Evolutionary conservation across 1,140 invertebrate species (phyloP).

Genomic region (Magallana ariakensis): DNA sequence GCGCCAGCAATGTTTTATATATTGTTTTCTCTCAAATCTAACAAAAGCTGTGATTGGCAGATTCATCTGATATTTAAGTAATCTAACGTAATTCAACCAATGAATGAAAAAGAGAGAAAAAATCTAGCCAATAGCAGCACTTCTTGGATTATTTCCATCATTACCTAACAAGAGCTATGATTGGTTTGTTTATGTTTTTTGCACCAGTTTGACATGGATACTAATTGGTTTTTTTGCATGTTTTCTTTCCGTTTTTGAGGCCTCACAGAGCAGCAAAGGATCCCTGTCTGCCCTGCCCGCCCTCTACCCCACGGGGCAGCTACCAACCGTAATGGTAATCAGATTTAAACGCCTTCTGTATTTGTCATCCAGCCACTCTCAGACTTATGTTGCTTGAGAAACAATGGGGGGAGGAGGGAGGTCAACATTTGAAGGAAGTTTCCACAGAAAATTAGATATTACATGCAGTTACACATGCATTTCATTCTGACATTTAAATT

Average conservation of each 20-base stretch:
- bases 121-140: background rate
- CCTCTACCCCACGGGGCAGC: constrained; percentile 75
- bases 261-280: constrained; percentile 63
- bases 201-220: constrained; percentile 47
- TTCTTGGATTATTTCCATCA: background rate
- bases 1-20: constrained; percentile 51
- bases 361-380: constrained; percentile 20
- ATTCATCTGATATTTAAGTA: background rate
- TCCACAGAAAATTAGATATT: too few species aligned
- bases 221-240: constrained; percentile 76
- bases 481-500: too few species aligned
- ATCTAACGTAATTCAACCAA: too few species aligned
- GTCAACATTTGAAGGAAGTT: background rate
- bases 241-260: constrained; percentile 74
- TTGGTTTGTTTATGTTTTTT: constrained; percentile 44
- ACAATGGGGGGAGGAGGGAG: background rate
- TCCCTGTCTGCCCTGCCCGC: constrained; percentile 86
- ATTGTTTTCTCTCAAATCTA: constrained; percentile 35
- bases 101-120: background rate
- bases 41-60: constrained; percentile 49
- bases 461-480: too few species aligned
- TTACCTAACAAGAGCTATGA: constrained; percentile 54
- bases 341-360: constrained; percentile 41
- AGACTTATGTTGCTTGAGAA: constrained; percentile 17
- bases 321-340: constrained; percentile 55